Percentiles rank a stretch among this genome's conserved stretches.
Evolutionary conservation across 2,797 vertebrate species (phyloP).

Genomic region (Sebastes kiyomatsui): DNA sequence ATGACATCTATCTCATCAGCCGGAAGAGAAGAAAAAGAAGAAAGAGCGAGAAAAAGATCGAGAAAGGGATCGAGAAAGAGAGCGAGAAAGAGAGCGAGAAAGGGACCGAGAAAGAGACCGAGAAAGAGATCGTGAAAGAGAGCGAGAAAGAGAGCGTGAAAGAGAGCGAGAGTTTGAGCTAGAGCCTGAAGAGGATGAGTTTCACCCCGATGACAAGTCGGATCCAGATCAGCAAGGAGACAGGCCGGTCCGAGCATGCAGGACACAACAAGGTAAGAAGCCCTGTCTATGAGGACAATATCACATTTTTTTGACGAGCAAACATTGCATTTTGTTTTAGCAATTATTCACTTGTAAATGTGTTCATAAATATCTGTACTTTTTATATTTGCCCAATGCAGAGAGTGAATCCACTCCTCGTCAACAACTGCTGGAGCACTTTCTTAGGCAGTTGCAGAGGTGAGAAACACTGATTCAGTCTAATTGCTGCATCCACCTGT

Average conservation of each 20-base stretch:
- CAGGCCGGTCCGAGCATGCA: conserved; percentile 90
- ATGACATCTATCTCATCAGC: conserved; percentile 47
- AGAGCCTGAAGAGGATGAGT: conserved; percentile 89
- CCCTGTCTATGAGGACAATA: background rate
- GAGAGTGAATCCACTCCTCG: conserved; percentile 95
- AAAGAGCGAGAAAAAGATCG: conserved; percentile 51
- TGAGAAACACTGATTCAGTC: conserved; percentile 54
- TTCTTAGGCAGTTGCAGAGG: conserved; percentile 97
- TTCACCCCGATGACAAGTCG: conserved; percentile 76
- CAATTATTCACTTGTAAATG: background rate
- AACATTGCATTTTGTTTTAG: background rate
- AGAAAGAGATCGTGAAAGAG: conserved; percentile 73
- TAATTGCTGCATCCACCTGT: background rate
- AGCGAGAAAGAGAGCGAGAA: conserved; percentile 58
- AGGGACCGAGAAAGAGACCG: conserved; percentile 45
- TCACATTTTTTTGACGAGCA: background rate
- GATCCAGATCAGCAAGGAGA: conserved; percentile 87
- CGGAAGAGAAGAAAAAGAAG: conserved; percentile 94
- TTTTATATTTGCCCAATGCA: conserved; percentile 62
- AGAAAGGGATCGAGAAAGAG: conserved; percentile 3
- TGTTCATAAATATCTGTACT: background rate
- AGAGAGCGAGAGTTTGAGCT: conserved; percentile 82
- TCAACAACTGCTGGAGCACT: conserved; percentile 95
- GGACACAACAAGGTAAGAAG: conserved; percentile 90
- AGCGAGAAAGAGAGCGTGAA: conserved; percentile 59